These are phyloP conservation scores for Megaceryle maxima DNA, from an alignment of 2,113 vertebrate genomes.

Conservation along the genomic window DNA sequence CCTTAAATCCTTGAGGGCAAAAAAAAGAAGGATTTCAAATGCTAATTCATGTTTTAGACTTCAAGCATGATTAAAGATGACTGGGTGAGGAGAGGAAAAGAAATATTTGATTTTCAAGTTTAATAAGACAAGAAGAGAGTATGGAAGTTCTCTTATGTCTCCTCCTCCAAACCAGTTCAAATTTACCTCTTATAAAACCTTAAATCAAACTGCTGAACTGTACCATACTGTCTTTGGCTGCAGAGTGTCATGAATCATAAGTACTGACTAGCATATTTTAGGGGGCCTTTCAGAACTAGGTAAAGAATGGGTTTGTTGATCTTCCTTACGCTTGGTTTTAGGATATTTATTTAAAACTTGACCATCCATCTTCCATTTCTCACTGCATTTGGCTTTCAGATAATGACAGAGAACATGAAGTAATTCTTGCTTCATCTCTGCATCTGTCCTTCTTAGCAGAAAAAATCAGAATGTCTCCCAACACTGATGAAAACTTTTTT, in stretches of 20 bases:
- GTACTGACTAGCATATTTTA: background rate
- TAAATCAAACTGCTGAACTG: background rate
- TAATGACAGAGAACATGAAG: background rate
- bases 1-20: background rate
- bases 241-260: background rate
- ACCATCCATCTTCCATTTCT: background rate
- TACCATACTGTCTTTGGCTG: background rate
- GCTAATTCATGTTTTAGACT: slow-evolving; percentile 7
- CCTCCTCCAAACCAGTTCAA: background rate
- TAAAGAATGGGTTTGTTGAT: background rate
- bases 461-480: background rate
- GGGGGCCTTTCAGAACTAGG: background rate
- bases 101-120: background rate
- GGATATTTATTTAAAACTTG: background rate
- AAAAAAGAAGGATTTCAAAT: background rate
- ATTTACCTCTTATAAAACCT: background rate
- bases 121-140: background rate
- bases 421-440: background rate
- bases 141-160: background rate
- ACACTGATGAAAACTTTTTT: background rate
- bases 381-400: background rate
- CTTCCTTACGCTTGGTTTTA: background rate
- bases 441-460: background rate
- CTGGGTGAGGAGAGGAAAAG: background rate
- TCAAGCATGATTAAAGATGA: background rate